Evolutionary conservation across 2,888 invertebrate species (phyloP), one percentile per base, ranked within the genome.

Genomic region (Calameuta idolon): DNA sequence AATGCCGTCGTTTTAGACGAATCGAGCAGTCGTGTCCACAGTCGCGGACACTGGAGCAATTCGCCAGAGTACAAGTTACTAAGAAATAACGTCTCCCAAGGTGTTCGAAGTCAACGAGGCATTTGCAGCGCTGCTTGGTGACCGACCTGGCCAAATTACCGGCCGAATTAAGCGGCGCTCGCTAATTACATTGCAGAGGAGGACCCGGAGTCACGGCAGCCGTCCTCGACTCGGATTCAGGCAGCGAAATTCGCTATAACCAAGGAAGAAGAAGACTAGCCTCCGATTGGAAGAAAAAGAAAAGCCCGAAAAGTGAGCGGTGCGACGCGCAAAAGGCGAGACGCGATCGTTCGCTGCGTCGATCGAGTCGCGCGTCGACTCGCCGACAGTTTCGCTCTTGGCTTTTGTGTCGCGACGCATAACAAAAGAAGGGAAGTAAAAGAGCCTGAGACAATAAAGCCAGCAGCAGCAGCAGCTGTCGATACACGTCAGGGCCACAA

Each of bases 401-500:
- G 23, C 55, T 55, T 55, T 55, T 55, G 55, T 23, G 23, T 55
- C 55, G 55, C 55, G 55, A 55, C 55, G 55, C 55, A 55, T 55
- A 75, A 74, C 76, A 76, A 30, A 34, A 76, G 34, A 34, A 76
- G 34, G 31, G 76, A 37, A 75, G 74, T 78, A 68, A 55, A 69
- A 75, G 69, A 74, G 55, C 34, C 68, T 11, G 69, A 77, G 76
- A 84, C 80, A 82, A 83, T 80, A 23, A 55, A 55, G 55, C 23
- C 11, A 31, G 31, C 31, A 31, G 31, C 35, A 55, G 79, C 82
- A 80, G 69, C 80, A 78, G 79, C 78, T 84, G 83, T 83, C 84
- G 83, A 85, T 84, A 83, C 81, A 82, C 82, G 82, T 82, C 83
- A 82, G 73, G 55, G 55, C 75, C 77, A 80, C 79, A 83, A 82